Conservation (phyloP, 1,140 invertebrate species). For the Mactra quadrangularis region DNA sequence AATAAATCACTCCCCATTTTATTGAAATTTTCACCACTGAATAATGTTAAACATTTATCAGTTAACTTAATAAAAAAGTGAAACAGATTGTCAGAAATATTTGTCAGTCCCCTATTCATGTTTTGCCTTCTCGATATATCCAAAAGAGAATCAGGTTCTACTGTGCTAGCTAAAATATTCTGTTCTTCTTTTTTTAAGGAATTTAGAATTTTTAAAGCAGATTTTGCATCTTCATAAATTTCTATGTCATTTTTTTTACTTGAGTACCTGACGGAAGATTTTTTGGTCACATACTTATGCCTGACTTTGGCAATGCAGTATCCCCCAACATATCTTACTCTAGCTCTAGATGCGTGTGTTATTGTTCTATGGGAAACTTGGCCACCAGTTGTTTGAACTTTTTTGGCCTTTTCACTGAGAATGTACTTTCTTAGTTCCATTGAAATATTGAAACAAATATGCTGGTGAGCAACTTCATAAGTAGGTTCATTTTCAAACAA, state of each 20-base stretch:
- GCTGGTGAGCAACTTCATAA: not conserved
- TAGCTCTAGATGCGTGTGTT: conserved; percentile 13
- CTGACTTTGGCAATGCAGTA: conserved; percentile 36
- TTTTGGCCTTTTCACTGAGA: not conserved
- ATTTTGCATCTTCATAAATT: conserved; percentile 22
- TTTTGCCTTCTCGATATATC: conserved; percentile 32
- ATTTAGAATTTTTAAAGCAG: conserved; percentile 14
- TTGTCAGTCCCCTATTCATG: conserved; percentile 30
- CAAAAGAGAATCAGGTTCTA: conserved; percentile 21
- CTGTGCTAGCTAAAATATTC: not conserved
- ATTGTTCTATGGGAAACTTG: not conserved
- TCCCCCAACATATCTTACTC: conserved; percentile 30
- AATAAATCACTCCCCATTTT: too few species aligned
- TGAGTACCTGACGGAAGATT: conserved; percentile 1
- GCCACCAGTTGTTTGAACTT: not conserved
- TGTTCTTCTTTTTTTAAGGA: conserved; percentile 22
- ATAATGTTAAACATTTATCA: too few species aligned
- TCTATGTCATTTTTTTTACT: not conserved
- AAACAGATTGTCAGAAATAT: conserved; percentile 9
- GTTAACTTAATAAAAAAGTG: conserved; percentile 11
- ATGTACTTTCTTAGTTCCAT: conserved; percentile 6
- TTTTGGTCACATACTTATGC: conserved; percentile 16
- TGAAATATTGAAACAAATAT: conserved; percentile 20
- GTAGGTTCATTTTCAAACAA: conserved; percentile 12
- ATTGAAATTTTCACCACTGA: too few species aligned